phyloP scores from a whole-genome alignment of 2,113 vertebrate species.

The Micronisus gabar region DNA sequence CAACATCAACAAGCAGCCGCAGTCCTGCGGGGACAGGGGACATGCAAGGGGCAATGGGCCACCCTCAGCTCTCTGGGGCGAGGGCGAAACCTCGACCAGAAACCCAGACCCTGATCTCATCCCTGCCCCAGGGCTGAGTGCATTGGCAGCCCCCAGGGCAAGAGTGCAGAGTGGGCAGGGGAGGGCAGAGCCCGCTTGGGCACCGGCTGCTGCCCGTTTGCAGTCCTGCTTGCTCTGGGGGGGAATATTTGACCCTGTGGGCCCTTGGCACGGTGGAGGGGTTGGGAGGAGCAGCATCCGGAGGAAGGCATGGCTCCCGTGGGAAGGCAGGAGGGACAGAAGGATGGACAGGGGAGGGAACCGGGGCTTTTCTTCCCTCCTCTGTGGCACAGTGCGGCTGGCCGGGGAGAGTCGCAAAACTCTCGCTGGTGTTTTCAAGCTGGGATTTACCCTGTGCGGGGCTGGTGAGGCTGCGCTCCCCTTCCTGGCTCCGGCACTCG shows the following conservation, averaged over 20 bases:
- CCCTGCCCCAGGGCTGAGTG: background rate
- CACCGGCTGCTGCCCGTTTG: background rate
- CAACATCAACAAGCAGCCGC: background rate
- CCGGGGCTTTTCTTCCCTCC: background rate
- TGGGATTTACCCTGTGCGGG: background rate
- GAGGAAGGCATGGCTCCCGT: conserved; percentile 56
- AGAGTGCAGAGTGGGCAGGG: background rate
- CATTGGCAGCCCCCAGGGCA: background rate
- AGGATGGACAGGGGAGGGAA: conserved; percentile 40
- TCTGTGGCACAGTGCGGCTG: background rate
- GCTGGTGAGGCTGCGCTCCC: background rate
- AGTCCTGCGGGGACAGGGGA: background rate
- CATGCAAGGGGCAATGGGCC: background rate
- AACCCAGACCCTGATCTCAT: background rate
- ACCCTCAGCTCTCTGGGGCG: background rate
- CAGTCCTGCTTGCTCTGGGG: background rate
- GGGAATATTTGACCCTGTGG: background rate
- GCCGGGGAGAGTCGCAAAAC: background rate
- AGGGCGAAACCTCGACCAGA: background rate
- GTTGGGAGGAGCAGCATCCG: conserved; percentile 1
- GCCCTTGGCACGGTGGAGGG: background rate
- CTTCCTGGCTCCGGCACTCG: background rate
- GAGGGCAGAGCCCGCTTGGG: background rate
- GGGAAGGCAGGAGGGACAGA: conserved; percentile 60
- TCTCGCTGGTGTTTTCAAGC: background rate